Evolutionary conservation across 2,113 vertebrate species (phyloP).

Genomic region (Pseudolaguvia tuberculata): DNA sequence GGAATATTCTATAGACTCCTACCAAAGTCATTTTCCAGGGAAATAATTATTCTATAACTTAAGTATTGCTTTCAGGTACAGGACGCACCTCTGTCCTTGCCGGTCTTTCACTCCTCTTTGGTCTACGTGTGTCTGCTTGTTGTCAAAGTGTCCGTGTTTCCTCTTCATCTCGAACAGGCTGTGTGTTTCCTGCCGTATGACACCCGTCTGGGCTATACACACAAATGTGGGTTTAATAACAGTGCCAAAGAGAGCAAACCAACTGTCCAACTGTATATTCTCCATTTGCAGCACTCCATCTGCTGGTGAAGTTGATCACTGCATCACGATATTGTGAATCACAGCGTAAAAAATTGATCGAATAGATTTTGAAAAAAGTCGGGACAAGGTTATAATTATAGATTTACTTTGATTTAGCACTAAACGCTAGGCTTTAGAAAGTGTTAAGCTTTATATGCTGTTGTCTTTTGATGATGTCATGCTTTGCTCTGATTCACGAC

Average conservation of each 20-base stretch:
- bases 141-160: neutral
- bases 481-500: neutral
- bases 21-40: too few relatives aligned
- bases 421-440: neutral
- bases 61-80: too few relatives aligned
- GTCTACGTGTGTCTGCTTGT: neutral
- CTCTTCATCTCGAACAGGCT: neutral
- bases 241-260: neutral
- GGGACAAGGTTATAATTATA: neutral
- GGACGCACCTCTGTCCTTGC: neutral
- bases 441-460: neutral
- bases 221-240: conserved; percentile 27
- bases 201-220: neutral
- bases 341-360: too few relatives aligned
- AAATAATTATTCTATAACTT: too few relatives aligned
- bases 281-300: conserved; percentile 61
- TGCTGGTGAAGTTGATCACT: conserved; percentile 53
- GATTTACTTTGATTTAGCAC: neutral
- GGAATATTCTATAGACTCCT: too few relatives aligned
- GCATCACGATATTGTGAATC: conserved; percentile 29
- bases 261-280: conserved; percentile 11
- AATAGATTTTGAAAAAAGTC: neutral
- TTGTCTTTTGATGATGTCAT: conserved; percentile 3
- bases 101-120: neutral
- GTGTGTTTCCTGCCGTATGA: neutral